Conservation (phyloP, 1,140 invertebrate species). For the Sitophilus oryzae region DNA sequence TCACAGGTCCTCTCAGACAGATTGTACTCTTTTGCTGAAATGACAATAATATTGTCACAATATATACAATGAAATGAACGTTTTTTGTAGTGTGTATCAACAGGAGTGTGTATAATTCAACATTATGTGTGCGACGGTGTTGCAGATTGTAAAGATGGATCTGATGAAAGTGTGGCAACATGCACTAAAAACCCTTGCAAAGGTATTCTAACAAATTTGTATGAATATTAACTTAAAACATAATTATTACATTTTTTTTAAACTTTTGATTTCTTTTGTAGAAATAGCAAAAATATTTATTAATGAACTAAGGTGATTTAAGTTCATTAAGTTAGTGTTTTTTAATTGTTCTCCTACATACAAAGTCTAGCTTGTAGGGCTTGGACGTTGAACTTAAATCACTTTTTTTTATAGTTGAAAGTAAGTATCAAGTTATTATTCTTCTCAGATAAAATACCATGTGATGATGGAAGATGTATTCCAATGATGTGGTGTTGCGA, state of each 20-base stretch:
- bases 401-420: background rate
- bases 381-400: too few relatives aligned
- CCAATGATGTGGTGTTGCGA: slow-evolving; percentile 50
- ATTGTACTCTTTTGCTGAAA: background rate
- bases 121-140: slow-evolving; percentile 61
- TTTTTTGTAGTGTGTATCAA: slow-evolving; percentile 29
- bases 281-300: too few relatives aligned
- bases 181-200: slow-evolving; percentile 51
- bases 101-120: slow-evolving; percentile 53
- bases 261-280: too few relatives aligned
- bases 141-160: slow-evolving; percentile 55
- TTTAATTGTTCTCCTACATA: too few relatives aligned
- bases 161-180: slow-evolving; percentile 46
- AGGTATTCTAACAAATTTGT: slow-evolving; percentile 39
- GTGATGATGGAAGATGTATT: slow-evolving; percentile 51
- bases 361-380: too few relatives aligned
- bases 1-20: too few relatives aligned
- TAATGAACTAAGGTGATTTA: too few relatives aligned
- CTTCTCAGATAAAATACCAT: slow-evolving; percentile 43
- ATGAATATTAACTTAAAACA: too few relatives aligned
- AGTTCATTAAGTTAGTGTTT: too few relatives aligned
- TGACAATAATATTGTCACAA: background rate
- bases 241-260: too few relatives aligned
- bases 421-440: background rate
- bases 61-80: background rate